Percentiles rank a stretch among this genome's conserved stretches.
These are phyloP conservation scores for Myotis lucifugus DNA, from an alignment of 2,113 vertebrate genomes.

Conservation along the genomic window DNA sequence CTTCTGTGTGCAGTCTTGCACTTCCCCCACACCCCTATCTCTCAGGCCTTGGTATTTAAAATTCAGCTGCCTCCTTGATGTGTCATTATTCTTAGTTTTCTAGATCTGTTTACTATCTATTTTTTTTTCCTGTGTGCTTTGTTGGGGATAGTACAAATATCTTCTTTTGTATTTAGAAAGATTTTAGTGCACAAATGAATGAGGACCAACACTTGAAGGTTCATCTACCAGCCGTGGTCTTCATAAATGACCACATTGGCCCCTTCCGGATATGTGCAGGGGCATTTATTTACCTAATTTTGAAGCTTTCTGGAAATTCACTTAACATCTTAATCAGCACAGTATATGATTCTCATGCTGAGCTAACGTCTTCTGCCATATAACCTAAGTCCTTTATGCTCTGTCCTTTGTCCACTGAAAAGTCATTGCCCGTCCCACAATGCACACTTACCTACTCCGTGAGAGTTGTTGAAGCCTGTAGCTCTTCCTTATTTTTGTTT, in stretches of 20 bases:
- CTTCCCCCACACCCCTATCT: too few relatives aligned
- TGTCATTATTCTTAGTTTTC: neutral
- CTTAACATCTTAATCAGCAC: neutral
- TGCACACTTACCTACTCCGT: neutral
- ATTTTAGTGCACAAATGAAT: neutral
- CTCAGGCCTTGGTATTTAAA: neutral
- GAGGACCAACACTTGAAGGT: neutral
- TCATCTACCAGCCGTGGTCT: neutral
- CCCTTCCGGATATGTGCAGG: neutral
- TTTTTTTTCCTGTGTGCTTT: neutral
- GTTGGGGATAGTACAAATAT: neutral
- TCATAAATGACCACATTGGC: neutral
- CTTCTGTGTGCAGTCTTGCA: neutral
- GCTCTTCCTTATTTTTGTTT: slow-evolving; percentile 8
- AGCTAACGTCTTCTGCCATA: neutral
- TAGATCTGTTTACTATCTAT: neutral
- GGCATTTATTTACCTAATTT: neutral
- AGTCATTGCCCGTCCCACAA: neutral
- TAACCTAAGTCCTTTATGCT: neutral
- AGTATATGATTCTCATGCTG: neutral
- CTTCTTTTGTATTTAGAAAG: neutral
- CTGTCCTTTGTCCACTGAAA: neutral
- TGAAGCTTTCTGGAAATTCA: neutral
- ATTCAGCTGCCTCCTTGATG: neutral
- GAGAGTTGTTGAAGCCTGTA: neutral